These are phyloP conservation scores for Silurus lanzhouensis DNA, from an alignment of 2,797 vertebrate genomes.

Conservation along the genomic window DNA sequence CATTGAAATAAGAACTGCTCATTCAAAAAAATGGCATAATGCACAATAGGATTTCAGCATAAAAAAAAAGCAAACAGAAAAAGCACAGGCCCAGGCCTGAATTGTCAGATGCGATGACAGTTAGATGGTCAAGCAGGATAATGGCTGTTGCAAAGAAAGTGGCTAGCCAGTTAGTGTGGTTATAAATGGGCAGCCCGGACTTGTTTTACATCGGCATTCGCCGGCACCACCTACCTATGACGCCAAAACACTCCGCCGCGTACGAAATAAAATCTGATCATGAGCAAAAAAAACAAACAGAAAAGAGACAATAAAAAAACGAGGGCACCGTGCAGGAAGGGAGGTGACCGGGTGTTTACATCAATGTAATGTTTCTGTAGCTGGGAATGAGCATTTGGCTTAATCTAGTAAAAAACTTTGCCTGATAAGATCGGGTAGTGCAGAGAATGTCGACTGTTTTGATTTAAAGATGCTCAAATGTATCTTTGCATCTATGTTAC, in stretches of 20 bases:
- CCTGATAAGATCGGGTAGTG: not conserved
- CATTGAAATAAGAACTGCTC: not conserved
- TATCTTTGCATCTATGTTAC: not conserved
- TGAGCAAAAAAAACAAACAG: slow-evolving; percentile 79
- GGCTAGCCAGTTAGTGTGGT: slow-evolving; percentile 54
- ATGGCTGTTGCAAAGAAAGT: slow-evolving; percentile 39
- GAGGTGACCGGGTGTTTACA: slow-evolving; percentile 6
- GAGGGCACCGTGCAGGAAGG: slow-evolving; percentile 66
- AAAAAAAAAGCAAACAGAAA: slow-evolving; percentile 28
- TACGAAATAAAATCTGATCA: slow-evolving; percentile 91
- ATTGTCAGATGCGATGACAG: slow-evolving; percentile 41
- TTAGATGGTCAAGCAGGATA: slow-evolving; percentile 44
- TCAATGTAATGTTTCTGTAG: not conserved
- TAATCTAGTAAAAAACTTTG: not conserved
- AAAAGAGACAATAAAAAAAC: slow-evolving; percentile 70
- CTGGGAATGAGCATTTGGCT: not conserved
- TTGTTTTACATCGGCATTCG: slow-evolving; percentile 42
- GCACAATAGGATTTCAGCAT: slow-evolving; percentile 1
- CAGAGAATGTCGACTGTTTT: not conserved
- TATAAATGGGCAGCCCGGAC: slow-evolving; percentile 37
- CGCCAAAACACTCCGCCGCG: slow-evolving; percentile 86
- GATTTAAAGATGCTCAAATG: not conserved
- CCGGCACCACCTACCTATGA: slow-evolving; percentile 85
- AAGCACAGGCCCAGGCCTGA: slow-evolving; percentile 33
- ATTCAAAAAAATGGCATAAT: slow-evolving; percentile 3